Evolutionary conservation across 2,888 invertebrate species (phyloP).

Genomic region (Eupithecia exiguata): DNA sequence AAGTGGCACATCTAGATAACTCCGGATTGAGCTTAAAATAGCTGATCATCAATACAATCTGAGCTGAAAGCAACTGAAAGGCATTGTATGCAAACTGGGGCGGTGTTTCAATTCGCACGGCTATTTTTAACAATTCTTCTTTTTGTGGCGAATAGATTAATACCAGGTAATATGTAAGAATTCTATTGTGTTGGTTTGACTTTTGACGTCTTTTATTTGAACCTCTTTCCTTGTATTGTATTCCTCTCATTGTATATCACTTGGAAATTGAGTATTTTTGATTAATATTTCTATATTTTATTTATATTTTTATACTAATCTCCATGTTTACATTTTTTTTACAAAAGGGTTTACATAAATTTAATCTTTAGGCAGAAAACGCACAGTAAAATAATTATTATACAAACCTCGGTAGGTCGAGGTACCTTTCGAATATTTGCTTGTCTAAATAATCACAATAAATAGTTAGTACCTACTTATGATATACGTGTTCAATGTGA

Average conservation of each 20-base stretch:
- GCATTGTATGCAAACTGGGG: slow-evolving; percentile 42
- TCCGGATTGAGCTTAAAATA: slow-evolving; percentile 36
- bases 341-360: background rate
- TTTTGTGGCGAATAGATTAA: slow-evolving; percentile 21
- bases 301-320: background rate
- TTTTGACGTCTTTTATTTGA: background rate
- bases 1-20: slow-evolving; percentile 34
- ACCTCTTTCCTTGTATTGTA: background rate
- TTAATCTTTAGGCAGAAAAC: background rate
- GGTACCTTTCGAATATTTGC: background rate
- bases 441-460: too few relatives aligned
- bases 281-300: background rate
- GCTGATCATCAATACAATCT: slow-evolving; percentile 42
- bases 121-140: slow-evolving; percentile 30
- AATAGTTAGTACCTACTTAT: background rate
- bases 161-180: slow-evolving; percentile 1
- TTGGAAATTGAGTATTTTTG: background rate
- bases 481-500: background rate
- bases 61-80: slow-evolving; percentile 17
- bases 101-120: slow-evolving; percentile 33
- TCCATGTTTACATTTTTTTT: background rate
- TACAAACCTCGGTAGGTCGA: too few relatives aligned
- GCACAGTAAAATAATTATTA: background rate
- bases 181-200: background rate
- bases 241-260: background rate